Conservation (phyloP, 2,797 vertebrate species). For the Tolypeutes matacus region DNA sequence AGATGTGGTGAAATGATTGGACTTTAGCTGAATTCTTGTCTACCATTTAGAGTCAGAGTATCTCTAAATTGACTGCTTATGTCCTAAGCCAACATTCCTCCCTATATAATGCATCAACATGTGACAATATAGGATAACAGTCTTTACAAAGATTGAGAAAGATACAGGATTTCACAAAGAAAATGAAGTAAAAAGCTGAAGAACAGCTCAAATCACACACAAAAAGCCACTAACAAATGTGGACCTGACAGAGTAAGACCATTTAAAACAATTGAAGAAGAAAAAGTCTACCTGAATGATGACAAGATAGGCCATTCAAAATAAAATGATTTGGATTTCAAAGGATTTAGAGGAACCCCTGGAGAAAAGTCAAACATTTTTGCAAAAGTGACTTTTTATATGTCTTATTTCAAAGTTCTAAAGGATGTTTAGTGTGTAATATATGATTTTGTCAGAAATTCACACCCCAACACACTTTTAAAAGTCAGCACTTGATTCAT, state of each 20-base stretch:
- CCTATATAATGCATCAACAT: not conserved
- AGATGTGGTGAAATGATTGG: not conserved
- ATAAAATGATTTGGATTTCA: not conserved
- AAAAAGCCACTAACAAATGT: conserved; percentile 21
- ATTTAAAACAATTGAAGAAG: not conserved
- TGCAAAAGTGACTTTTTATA: not conserved
- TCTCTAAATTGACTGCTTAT: not conserved
- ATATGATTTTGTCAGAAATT: conserved; percentile 9
- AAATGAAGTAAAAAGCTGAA: not conserved
- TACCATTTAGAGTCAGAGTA: not conserved
- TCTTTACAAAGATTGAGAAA: not conserved
- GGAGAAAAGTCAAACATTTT: not conserved
- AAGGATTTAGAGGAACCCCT: not conserved
- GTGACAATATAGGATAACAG: not conserved
- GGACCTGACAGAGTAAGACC: not conserved
- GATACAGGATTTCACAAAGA: not conserved
- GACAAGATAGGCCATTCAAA: not conserved
- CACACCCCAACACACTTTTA: not conserved
- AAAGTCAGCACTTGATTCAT: conserved; percentile 3
- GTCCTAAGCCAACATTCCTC: not conserved
- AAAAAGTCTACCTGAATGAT: conserved; percentile 18
- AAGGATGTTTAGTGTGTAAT: not conserved
- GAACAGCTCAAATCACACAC: not conserved
- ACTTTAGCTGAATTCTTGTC: not conserved
- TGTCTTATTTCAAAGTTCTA: not conserved